Evolutionary conservation across 2,888 invertebrate species (phyloP).

Genomic region (Lottia scabra): DNA sequence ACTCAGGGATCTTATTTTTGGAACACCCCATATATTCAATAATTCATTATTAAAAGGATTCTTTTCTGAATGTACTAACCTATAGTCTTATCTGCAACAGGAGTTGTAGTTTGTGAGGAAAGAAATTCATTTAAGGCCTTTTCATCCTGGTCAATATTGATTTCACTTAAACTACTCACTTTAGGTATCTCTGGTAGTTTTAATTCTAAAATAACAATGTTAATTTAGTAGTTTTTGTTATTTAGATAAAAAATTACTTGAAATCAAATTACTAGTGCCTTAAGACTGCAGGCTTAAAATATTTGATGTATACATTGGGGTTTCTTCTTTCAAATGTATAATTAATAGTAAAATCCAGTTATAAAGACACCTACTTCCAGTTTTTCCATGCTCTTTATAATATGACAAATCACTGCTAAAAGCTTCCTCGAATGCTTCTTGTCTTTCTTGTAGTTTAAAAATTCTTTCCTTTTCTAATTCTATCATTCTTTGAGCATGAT

Average conservation of each 20-base stretch:
- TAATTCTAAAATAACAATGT: slow-evolving; percentile 8
- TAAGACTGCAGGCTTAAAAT: no score
- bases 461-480: slow-evolving; percentile 37
- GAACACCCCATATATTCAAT: no score
- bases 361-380: slow-evolving; percentile 46
- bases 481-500: slow-evolving; percentile 45
- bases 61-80: neutral
- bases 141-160: slow-evolving; percentile 50
- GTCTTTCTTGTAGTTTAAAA: slow-evolving; percentile 48
- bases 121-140: slow-evolving; percentile 49
- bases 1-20: no score
- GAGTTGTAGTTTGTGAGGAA: slow-evolving; percentile 24
- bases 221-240: no score
- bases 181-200: slow-evolving; percentile 23
- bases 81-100: neutral
- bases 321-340: no score
- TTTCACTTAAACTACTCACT: slow-evolving; percentile 44
- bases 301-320: no score
- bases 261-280: no score
- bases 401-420: slow-evolving; percentile 54
- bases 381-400: slow-evolving; percentile 52
- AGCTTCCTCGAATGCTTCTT: slow-evolving; percentile 52
- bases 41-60: no score
- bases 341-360: no score
- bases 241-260: no score